Conservation (phyloP, 1,140 invertebrate genomes). For the Cydia strobilella region DNA sequence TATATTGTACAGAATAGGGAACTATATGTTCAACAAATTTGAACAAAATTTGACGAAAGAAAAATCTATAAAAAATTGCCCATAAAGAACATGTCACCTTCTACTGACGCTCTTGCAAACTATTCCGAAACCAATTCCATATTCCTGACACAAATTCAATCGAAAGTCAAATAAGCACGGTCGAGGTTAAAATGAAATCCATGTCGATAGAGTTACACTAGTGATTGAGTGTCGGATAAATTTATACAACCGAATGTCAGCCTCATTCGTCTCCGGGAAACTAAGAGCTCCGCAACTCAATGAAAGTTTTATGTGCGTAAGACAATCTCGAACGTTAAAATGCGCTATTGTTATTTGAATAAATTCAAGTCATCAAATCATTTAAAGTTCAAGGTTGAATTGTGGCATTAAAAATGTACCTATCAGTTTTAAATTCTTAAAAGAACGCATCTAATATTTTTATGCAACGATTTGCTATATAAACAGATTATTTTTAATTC, state of each 20-base stretch:
- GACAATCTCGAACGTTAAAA: not conserved
- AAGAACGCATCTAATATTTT: too few species aligned
- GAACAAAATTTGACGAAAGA: too few species aligned
- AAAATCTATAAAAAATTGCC: not conserved
- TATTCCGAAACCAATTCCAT: constrained; percentile 3
- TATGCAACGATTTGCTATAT: too few species aligned
- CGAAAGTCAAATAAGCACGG: constrained; percentile 14
- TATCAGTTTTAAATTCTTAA: too few species aligned
- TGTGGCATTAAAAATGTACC: too few species aligned
- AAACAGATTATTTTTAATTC: too few species aligned
- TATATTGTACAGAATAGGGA: too few species aligned
- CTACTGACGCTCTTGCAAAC: not conserved
- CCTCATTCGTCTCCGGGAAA: constrained; percentile 6
- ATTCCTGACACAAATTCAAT: not conserved
- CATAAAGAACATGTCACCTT: not conserved
- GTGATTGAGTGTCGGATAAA: constrained; percentile 31
- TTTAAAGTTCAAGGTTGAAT: too few species aligned
- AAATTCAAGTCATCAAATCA: not conserved
- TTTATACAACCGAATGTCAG: constrained; percentile 11
- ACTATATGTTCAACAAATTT: too few species aligned
- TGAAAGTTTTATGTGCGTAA: constrained; percentile 25
- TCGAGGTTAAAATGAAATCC: constrained; percentile 21
- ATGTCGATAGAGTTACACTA: constrained; percentile 21
- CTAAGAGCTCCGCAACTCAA: not conserved
- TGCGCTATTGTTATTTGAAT: not conserved